These are phyloP conservation scores for Cepphus grylle DNA, from an alignment of 2,113 vertebrate genomes.

Conservation along the genomic window DNA sequence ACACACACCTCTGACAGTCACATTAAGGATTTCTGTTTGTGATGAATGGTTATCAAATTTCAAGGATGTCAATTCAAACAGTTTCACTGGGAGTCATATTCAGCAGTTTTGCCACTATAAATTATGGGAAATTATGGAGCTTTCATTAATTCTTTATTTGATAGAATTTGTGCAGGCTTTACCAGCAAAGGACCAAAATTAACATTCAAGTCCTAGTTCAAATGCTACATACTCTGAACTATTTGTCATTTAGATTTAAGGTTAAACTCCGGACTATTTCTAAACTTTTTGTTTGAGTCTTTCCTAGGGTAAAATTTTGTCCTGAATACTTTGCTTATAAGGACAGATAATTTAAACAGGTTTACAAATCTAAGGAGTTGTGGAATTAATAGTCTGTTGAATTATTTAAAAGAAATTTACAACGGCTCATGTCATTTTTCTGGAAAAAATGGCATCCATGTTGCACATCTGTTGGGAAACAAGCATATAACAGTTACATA, in stretches of 20 bases:
- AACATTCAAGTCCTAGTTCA: not conserved
- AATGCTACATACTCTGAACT: not conserved
- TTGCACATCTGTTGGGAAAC: not conserved
- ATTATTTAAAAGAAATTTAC: not conserved
- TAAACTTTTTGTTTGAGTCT: not conserved
- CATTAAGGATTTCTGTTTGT: not conserved
- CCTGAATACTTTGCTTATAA: not conserved
- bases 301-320: not conserved
- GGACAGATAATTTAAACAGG: not conserved
- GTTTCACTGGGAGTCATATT: not conserved
- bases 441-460: fast-evolving
- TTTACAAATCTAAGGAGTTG: not conserved
- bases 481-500: not conserved
- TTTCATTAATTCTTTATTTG: not conserved
- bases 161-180: not conserved
- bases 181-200: not conserved
- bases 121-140: not conserved
- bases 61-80: not conserved
- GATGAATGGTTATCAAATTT: not conserved
- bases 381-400: not conserved
- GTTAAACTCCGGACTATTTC: not conserved
- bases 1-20: not conserved
- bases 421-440: not conserved
- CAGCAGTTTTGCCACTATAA: not conserved
- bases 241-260: not conserved